Evolutionary conservation across 2,113 vertebrate genomes (phyloP).

Genomic region (Aleadryas rufinucha): DNA sequence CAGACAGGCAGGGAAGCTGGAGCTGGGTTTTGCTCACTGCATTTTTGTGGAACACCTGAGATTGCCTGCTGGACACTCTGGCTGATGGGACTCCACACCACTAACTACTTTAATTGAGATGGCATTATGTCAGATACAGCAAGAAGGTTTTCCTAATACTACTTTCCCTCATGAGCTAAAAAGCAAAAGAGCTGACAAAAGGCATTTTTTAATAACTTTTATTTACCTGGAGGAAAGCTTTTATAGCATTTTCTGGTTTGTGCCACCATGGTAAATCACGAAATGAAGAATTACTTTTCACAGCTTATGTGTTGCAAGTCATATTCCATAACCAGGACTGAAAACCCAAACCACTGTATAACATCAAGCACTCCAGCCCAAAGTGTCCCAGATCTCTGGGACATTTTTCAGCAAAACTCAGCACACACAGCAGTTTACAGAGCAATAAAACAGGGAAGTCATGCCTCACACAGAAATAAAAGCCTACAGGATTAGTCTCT

Average conservation of each 20-base stretch:
- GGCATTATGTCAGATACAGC: neutral
- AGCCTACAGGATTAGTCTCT: neutral
- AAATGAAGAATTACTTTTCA: neutral
- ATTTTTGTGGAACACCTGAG: neutral
- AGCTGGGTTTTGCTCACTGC: neutral
- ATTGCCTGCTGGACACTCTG: neutral
- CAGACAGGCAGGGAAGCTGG: neutral
- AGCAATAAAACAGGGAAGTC: neutral
- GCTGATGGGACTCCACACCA: neutral
- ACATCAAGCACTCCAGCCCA: neutral
- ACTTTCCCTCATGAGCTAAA: neutral
- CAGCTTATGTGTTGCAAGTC: neutral
- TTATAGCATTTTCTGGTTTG: neutral
- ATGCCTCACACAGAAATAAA: neutral
- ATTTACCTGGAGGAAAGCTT: neutral
- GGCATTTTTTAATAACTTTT: neutral
- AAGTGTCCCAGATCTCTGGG: neutral
- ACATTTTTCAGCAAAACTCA: neutral
- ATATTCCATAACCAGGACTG: neutral
- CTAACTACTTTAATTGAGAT: neutral
- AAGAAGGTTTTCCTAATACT: neutral
- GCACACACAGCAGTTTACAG: neutral
- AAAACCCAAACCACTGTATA: neutral
- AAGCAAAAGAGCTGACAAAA: neutral
- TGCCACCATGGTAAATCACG: neutral